Evolutionary conservation across 1,140 invertebrate genomes (phyloP).

Genomic region (Dufourea novaeangliae): DNA sequence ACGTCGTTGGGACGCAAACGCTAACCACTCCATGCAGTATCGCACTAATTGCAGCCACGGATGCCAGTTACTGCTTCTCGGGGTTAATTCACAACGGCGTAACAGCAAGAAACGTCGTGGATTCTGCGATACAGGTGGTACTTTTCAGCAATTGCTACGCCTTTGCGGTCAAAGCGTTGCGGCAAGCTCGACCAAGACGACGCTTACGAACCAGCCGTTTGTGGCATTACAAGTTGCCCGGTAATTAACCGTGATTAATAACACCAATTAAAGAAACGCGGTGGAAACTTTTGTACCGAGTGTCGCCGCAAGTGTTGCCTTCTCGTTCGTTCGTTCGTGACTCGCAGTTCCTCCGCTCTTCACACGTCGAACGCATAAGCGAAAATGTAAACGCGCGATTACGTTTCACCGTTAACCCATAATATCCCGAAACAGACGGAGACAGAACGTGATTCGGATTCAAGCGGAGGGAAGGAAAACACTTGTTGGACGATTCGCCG

Average conservation of each 20-base stretch:
- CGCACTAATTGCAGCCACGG: slow-evolving; percentile 80
- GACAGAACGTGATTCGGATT: neutral
- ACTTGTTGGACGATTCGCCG: slow-evolving; percentile 43
- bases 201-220: slow-evolving; percentile 61
- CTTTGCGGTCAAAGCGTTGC: slow-evolving; percentile 73
- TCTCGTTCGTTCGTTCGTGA: neutral
- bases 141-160: slow-evolving; percentile 49
- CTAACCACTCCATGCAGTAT: slow-evolving; percentile 77
- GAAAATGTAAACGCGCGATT: neutral
- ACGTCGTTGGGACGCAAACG: neutral
- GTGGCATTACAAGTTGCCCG: slow-evolving; percentile 73
- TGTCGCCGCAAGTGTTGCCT: slow-evolving; percentile 19
- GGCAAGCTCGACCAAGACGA: slow-evolving; percentile 61
- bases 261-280: slow-evolving; percentile 75
- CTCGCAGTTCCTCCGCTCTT: neutral
- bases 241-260: slow-evolving; percentile 78
- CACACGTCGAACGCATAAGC: neutral
- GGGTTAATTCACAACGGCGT: slow-evolving; percentile 78
- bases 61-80: slow-evolving; percentile 78
- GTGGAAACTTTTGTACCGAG: slow-evolving; percentile 52
- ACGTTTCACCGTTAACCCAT: too few relatives aligned
- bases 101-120: slow-evolving; percentile 46
- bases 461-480: slow-evolving; percentile 28
- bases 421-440: neutral
- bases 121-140: slow-evolving; percentile 4